A percentile compares a stretch with the other conserved stretches of the same genome.
Evolutionary conservation across 2,888 invertebrate species (phyloP).

Genomic region (Nineta flava): DNA sequence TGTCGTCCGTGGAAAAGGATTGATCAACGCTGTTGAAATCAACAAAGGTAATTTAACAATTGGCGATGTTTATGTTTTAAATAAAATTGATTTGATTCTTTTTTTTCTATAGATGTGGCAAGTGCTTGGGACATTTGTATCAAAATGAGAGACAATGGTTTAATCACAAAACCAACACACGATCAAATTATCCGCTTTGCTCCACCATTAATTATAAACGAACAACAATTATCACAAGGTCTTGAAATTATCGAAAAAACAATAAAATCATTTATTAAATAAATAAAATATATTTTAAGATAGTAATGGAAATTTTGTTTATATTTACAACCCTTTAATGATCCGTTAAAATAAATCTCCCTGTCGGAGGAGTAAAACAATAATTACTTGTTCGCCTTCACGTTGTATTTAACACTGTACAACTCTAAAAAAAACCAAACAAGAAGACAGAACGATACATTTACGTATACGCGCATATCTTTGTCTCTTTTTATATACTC

Average conservation of each 20-base stretch:
- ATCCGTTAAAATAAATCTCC: no score
- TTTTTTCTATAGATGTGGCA: conserved; percentile 38
- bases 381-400: no score
- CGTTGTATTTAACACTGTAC: no score
- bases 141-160: conserved; percentile 69
- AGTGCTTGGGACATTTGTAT: conserved; percentile 85
- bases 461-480: no score
- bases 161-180: conserved; percentile 93
- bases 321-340: no score
- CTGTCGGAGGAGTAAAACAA: no score
- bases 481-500: no score
- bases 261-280: conserved; percentile 21
- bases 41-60: conserved; percentile 40
- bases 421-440: no score
- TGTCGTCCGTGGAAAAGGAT: conserved; percentile 55
- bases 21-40: conserved; percentile 62
- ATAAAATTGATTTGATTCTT: conserved; percentile 1
- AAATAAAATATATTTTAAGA: no score
- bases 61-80: background rate
- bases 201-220: conserved; percentile 80
- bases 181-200: conserved; percentile 89
- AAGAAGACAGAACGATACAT: no score
- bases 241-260: conserved; percentile 59
- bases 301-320: no score
- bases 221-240: conserved; percentile 61